A percentile compares a stretch with the other conserved stretches of the same genome.
These are phyloP conservation scores for Silurus lanzhouensis DNA, from an alignment of 2,797 vertebrate species.

Conservation along the genomic window DNA sequence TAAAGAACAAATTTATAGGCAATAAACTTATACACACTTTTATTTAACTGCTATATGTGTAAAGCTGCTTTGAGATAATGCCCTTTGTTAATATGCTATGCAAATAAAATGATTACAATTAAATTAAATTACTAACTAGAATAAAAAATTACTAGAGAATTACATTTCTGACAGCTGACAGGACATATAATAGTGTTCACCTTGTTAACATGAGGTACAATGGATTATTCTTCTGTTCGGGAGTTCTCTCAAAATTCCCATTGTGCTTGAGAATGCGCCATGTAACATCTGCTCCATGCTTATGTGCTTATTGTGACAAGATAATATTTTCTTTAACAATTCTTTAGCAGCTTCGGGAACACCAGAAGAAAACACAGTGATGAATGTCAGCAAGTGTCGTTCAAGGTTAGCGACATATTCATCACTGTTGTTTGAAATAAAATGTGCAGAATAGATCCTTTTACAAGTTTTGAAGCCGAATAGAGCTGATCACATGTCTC, in stretches of 20 bases:
- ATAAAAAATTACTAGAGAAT: too few species aligned
- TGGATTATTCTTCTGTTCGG: not conserved
- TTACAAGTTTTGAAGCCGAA: constrained; percentile 4
- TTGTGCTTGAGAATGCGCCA: constrained; percentile 8
- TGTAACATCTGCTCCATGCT: constrained; percentile 11
- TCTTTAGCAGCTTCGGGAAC: constrained; percentile 12
- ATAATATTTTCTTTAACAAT: not conserved
- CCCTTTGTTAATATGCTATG: too few species aligned
- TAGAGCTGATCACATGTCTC: constrained; percentile 12
- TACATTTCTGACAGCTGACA: too few species aligned
- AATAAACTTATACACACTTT: too few species aligned
- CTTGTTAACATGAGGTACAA: not conserved
- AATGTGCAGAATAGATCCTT: constrained; percentile 2
- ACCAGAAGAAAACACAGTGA: not conserved
- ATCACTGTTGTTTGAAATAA: not conserved
- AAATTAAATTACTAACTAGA: too few species aligned
- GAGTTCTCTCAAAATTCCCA: not conserved
- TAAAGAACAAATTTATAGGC: too few species aligned
- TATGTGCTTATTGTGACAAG: constrained; percentile 10
- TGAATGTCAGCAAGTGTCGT: constrained; percentile 5
- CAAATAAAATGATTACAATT: too few species aligned
- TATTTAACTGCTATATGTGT: too few species aligned
- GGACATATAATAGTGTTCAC: not conserved
- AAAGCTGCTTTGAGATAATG: too few species aligned
- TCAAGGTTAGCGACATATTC: constrained; percentile 1